Conservation (phyloP, 1,140 invertebrate genomes). For the Acromyrmex heyeri region DNA sequence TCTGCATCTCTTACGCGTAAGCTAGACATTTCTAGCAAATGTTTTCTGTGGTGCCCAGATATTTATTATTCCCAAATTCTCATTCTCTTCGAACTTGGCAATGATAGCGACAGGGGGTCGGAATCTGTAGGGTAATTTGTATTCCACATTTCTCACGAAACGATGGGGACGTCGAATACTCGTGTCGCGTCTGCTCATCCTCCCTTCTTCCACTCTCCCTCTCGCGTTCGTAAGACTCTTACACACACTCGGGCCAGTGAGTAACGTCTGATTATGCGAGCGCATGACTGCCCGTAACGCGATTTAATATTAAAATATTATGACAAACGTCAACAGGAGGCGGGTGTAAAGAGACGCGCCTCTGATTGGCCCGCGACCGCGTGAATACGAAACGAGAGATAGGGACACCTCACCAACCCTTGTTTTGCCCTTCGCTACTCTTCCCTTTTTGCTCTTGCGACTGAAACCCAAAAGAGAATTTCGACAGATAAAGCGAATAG, state of each 20-base stretch:
- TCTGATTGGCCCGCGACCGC: slow-evolving; percentile 84
- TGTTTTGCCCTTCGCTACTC: slow-evolving; percentile 65
- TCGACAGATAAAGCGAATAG: slow-evolving; percentile 34
- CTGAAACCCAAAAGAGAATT: slow-evolving; percentile 48
- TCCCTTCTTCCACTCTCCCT: slow-evolving; percentile 27
- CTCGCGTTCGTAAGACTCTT: slow-evolving; percentile 63
- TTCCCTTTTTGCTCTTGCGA: slow-evolving; percentile 58
- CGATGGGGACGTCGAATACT: slow-evolving; percentile 78
- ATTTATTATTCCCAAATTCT: slow-evolving; percentile 82
- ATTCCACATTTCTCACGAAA: slow-evolving; percentile 84
- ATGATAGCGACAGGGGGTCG: slow-evolving; percentile 59
- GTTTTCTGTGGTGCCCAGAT: slow-evolving; percentile 9
- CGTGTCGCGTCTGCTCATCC: slow-evolving; percentile 67
- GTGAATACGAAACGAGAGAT: slow-evolving; percentile 85
- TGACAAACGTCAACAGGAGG: slow-evolving; percentile 87
- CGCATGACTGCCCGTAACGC: slow-evolving; percentile 86
- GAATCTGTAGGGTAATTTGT: slow-evolving; percentile 82
- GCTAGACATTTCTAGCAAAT: not conserved
- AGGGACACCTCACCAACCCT: slow-evolving; percentile 49
- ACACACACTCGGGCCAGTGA: slow-evolving; percentile 68
- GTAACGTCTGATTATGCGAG: slow-evolving; percentile 86
- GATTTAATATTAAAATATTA: slow-evolving; percentile 88
- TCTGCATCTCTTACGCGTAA: not conserved
- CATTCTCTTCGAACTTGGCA: slow-evolving; percentile 72
- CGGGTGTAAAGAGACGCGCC: slow-evolving; percentile 80